phyloP scores from a whole-genome alignment of 2,113 vertebrate genomes.

The Plecturocebus donacophilus region DNA sequence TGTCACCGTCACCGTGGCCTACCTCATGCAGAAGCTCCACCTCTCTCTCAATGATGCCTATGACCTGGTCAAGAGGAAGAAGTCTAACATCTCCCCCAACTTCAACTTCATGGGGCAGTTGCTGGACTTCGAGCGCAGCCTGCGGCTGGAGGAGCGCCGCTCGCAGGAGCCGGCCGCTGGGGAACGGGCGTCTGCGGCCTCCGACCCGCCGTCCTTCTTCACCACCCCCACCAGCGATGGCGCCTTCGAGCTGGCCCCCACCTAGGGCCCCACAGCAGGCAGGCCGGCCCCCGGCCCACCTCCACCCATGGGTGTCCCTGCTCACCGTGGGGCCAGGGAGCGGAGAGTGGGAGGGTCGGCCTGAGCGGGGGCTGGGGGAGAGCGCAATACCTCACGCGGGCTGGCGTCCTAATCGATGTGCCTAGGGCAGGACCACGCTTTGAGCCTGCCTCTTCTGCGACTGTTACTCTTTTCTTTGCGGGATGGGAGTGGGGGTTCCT shows the following conservation, averaged over 20 bases:
- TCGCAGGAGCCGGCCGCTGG: neutral
- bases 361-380: neutral
- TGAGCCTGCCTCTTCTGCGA: conserved; percentile 61
- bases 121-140: conserved; percentile 91
- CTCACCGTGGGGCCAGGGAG: neutral
- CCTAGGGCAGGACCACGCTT: conserved; percentile 37
- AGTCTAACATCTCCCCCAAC: conserved; percentile 94
- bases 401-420: conserved; percentile 61
- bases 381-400: conserved; percentile 62
- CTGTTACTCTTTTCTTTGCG: conserved; percentile 51
- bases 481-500: neutral
- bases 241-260: conserved; percentile 89
- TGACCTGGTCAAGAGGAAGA: conserved; percentile 93
- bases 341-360: neutral
- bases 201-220: conserved; percentile 87
- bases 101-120: conserved; percentile 96
- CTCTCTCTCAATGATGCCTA: conserved; percentile 93
- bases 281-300: neutral
- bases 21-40: conserved; percentile 94
- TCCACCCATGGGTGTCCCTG: neutral
- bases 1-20: conserved; percentile 92
- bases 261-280: conserved; percentile 75
- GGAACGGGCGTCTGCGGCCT: conserved; percentile 81
- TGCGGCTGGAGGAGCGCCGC: conserved; percentile 84
- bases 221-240: conserved; percentile 89